Evolutionary conservation across 2,888 invertebrate genomes (phyloP), one percentile per base, ranked within the genome.

Genomic region (Drosophila rellima): DNA sequence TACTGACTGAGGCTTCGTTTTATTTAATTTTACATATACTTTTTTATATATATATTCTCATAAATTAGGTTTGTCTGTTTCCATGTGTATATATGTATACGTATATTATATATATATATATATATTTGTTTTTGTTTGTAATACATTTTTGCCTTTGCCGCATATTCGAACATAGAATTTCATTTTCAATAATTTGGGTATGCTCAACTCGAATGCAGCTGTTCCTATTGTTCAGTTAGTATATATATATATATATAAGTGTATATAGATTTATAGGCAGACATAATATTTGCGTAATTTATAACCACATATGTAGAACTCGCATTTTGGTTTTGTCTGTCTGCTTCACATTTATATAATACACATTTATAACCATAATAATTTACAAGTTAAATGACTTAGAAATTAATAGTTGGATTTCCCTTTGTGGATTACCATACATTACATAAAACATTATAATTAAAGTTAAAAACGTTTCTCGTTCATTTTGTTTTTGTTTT

Each of bases 1-100:
- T 92, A 92, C 92, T 92, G 92, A 92, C 92, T 92, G 92, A 92
- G 92, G 92, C 92, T 92, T 92, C 92, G 87, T 91, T 92, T 91
- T 89, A 78, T 89, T 86, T 78, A 83, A 84, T 87, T 87, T 87
- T 80, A 89, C 76, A 77, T 87, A 85, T 81, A 81, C 68, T 74
- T 70, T 80, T 51, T 65, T 82, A 65, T 70, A 57, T 81, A 85
- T 88, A 88, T 82, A 85, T 78, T 82, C 86, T 84, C 85, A 89
- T 88, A 89, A 81, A 91, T 91, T 92, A 88, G 91, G 62, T 72
- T 62, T 51, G 39, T 51, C 89, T 90, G 90, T 57, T 57, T 74
- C 26, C 57, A 56, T 75, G 69, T 75, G 71, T 83, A 69, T 82
- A 76, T 75, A 70, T 77, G 26, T 74, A 61, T 76, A 68, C 75